Percentiles rank a stretch among this genome's conserved stretches.
phyloP scores from a whole-genome alignment of 1,140 invertebrate species.

The Drosophila truncata region DNA sequence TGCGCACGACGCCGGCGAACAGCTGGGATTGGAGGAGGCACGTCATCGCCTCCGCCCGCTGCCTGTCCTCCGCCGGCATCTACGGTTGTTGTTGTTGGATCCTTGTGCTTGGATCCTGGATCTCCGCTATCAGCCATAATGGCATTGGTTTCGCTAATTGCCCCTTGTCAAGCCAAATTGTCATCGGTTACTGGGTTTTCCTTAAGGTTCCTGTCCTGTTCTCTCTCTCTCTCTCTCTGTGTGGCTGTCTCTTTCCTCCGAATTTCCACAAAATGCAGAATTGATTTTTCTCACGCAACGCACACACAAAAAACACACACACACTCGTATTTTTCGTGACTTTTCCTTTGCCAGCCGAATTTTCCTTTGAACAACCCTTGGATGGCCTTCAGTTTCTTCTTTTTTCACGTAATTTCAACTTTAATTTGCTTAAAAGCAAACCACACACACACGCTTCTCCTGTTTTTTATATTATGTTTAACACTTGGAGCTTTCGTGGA shows the following conservation, averaged over 20 bases:
- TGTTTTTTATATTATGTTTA: constrained; percentile 24
- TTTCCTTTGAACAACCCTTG: constrained; percentile 66
- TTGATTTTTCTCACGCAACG: constrained; percentile 83
- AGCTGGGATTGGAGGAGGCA: constrained; percentile 77
- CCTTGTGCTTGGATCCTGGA: constrained; percentile 73
- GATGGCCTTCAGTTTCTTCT: constrained; percentile 57
- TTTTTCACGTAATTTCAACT: constrained; percentile 47
- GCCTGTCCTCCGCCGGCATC: constrained; percentile 37
- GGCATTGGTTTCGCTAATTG: constrained; percentile 71
- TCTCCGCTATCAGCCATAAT: constrained; percentile 82
- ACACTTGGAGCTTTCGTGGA: constrained; percentile 33
- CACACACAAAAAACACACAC: constrained; percentile 48
- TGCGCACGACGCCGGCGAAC: constrained; percentile 76
- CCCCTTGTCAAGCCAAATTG: constrained; percentile 54
- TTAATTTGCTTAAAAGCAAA: constrained; percentile 67
- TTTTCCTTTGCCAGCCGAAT: constrained; percentile 56
- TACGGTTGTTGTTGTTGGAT: constrained; percentile 70
- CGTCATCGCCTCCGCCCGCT: constrained; percentile 44
- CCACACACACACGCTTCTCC: constrained; percentile 42
- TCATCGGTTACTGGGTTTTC: constrained; percentile 61
- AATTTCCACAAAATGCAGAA: constrained; percentile 65
- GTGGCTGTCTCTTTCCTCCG: not conserved
- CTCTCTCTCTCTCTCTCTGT: constrained; percentile 4
- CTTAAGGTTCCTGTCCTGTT: constrained; percentile 26
- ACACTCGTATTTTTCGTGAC: constrained; percentile 16